Conservation (phyloP, 2,797 vertebrate species). For the Macroramphosus scolopax region DNA sequence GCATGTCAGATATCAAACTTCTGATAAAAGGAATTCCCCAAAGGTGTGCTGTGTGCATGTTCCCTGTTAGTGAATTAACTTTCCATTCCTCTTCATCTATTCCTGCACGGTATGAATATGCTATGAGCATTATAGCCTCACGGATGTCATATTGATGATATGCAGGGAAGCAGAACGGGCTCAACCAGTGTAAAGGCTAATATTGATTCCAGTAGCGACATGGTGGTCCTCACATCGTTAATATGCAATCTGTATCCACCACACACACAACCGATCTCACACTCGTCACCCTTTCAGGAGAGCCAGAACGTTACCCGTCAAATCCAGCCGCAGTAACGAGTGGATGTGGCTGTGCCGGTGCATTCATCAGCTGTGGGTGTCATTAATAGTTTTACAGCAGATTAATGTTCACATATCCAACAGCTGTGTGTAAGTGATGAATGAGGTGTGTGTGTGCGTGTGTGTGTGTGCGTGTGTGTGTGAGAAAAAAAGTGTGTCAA, state of each 20-base stretch:
- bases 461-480: conserved; percentile 3
- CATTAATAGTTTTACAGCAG: conserved; percentile 27
- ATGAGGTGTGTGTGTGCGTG: conserved; percentile 5
- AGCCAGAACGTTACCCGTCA: no score
- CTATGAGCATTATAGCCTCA: conserved; percentile 21
- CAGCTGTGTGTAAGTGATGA: conserved; percentile 16
- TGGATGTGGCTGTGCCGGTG: conserved; percentile 5
- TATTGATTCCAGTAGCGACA: conserved; percentile 41
- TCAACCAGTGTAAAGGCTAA: conserved; percentile 29
- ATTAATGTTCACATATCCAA: conserved; percentile 16
- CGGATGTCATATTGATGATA: conserved; percentile 20
- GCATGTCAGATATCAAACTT: conserved; percentile 12
- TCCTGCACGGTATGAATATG: conserved; percentile 16
- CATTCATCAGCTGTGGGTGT: conserved; percentile 14
- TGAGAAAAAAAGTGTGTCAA: conserved; percentile 10
- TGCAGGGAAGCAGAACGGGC: conserved; percentile 9
- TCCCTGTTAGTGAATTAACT: conserved; percentile 28
- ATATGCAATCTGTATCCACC: conserved; percentile 26
- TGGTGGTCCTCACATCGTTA: conserved; percentile 24
- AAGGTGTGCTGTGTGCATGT: conserved; percentile 21
- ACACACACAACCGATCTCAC: conserved; percentile 12
- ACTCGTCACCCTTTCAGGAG: not conserved
- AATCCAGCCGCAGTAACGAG: no score
- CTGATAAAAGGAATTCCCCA: conserved; percentile 3
- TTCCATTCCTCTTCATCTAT: conserved; percentile 15